Percentiles rank a stretch among this genome's conserved stretches.
phyloP scores from a whole-genome alignment of 2,113 vertebrate species.

The Engraulis encrasicolus region DNA sequence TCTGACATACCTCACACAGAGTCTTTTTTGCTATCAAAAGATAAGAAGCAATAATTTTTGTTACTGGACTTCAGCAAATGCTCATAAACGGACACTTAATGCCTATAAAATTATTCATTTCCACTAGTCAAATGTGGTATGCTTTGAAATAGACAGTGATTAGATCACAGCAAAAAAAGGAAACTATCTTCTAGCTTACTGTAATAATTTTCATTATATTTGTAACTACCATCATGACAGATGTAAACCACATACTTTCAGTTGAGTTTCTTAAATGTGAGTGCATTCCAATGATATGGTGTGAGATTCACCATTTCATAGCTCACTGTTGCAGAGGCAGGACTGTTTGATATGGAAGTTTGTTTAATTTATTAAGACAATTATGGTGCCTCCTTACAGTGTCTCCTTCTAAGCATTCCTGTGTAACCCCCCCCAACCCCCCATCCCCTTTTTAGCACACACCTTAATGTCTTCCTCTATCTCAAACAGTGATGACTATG shows the following conservation, averaged over 20 bases:
- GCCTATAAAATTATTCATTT: not conserved
- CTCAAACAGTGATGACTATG: too few species aligned
- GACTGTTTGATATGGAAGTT: not conserved
- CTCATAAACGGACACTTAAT: not conserved
- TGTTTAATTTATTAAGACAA: too few species aligned
- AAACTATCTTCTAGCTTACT: too few species aligned
- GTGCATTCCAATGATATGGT: not conserved
- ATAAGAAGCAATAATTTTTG: not conserved
- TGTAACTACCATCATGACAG: too few species aligned
- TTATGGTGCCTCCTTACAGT: not conserved
- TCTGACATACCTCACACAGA: not conserved
- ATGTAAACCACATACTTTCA: too few species aligned
- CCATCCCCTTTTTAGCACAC: too few species aligned
- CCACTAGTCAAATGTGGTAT: not conserved
- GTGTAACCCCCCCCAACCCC: too few species aligned
- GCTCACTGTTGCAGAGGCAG: not conserved
- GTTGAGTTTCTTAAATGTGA: too few species aligned
- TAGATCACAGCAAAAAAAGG: too few species aligned
- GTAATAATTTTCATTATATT: too few species aligned
- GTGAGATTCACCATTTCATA: constrained; percentile 4
- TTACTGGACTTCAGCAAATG: not conserved
- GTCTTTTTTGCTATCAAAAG: not conserved
- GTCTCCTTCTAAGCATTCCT: not conserved
- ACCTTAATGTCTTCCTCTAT: too few species aligned
- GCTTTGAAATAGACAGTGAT: not conserved